Evolutionary conservation across 2,113 vertebrate genomes (phyloP).

Genomic region (Hucho hucho): DNA sequence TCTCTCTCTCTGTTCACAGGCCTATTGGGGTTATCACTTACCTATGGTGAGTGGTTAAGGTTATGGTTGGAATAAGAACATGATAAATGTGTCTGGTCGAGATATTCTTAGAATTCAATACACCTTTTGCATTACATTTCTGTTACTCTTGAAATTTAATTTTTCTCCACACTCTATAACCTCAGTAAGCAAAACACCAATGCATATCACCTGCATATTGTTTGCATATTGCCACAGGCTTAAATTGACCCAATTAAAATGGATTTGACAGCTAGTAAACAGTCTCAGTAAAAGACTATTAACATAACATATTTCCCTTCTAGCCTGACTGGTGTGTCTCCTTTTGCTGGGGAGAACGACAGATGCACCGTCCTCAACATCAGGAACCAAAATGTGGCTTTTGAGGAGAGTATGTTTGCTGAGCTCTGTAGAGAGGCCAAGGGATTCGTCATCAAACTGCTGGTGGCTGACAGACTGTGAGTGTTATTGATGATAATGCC

Average conservation of each 20-base stretch:
- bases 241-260: not conserved
- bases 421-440: constrained; percentile 89
- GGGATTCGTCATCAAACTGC: constrained; percentile 92
- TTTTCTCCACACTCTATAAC: too few species aligned
- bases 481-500: constrained; percentile 40
- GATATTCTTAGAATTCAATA: too few species aligned
- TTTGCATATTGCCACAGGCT: not conserved
- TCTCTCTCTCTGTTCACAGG: constrained; percentile 71
- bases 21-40: constrained; percentile 90
- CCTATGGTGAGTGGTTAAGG: constrained; percentile 81
- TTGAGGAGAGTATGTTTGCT: constrained; percentile 90
- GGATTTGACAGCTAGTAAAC: not conserved
- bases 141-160: too few species aligned
- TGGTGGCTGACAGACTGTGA: constrained; percentile 90
- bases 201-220: too few species aligned
- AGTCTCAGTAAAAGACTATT: too few species aligned
- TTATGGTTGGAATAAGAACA: too few species aligned
- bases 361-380: constrained; percentile 88
- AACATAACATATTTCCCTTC: not conserved
- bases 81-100: too few species aligned
- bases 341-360: constrained; percentile 91
- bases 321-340: constrained; percentile 92
- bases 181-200: too few species aligned
- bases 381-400: constrained; percentile 90
- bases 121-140: too few species aligned